Conservation (phyloP, 1,140 invertebrate genomes). For the Zaprionus africanus region DNA sequence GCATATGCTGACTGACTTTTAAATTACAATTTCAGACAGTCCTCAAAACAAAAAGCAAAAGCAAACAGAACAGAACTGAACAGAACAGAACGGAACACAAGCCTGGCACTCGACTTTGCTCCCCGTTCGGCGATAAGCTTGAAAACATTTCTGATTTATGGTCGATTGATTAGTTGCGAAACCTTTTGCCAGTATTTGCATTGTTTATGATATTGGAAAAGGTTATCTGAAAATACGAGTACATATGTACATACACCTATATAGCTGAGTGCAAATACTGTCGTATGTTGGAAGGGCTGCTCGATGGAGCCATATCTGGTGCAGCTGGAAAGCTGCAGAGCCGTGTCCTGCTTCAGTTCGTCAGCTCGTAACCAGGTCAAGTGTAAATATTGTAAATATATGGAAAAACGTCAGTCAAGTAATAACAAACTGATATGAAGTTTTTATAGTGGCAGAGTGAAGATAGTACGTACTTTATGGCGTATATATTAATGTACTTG, state of each 20-base stretch:
- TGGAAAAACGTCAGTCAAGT: not conserved
- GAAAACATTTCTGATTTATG: conserved; percentile 30
- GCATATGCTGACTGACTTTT: conserved; percentile 36
- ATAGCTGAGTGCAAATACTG: conserved; percentile 1
- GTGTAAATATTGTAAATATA: not conserved
- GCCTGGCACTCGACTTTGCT: conserved; percentile 2
- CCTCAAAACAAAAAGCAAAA: not conserved
- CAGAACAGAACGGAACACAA: too few species aligned
- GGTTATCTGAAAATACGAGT: not conserved
- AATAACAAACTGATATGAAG: not conserved
- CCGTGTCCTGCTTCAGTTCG: not conserved
- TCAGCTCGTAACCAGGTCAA: not conserved
- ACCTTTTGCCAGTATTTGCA: conserved; percentile 3
- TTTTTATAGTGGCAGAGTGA: not conserved
- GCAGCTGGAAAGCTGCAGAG: not conserved
- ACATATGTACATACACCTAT: not conserved
- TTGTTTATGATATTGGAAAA: conserved; percentile 1
- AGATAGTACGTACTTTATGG: not conserved
- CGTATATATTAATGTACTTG: not conserved
- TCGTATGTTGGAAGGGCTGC: not conserved
- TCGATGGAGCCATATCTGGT: not conserved
- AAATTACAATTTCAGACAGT: conserved; percentile 31
- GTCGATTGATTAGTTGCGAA: conserved; percentile 54
- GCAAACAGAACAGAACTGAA: not conserved
- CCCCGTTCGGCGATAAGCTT: conserved; percentile 42